phyloP scores from a whole-genome alignment of 2,797 vertebrate genomes.

The Sebastes vulpes region DNA sequence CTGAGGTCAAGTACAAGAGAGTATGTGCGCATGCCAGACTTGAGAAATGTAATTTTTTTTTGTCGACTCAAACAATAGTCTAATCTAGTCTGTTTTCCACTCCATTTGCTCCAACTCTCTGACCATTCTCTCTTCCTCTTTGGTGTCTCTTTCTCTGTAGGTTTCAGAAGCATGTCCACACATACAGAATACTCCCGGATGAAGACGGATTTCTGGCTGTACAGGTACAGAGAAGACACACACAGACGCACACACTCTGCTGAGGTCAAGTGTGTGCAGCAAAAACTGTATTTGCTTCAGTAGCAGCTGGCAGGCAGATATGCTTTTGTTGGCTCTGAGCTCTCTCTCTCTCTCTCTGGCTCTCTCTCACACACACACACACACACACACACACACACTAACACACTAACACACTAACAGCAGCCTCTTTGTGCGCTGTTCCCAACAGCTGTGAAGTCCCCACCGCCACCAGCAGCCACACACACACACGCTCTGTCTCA shows the following conservation, averaged over 20 bases:
- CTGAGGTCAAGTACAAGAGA: slow-evolving; percentile 32
- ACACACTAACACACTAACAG: slow-evolving; percentile 66
- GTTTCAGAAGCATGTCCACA: slow-evolving; percentile 98
- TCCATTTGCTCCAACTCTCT: background rate
- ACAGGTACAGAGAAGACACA: slow-evolving; percentile 86
- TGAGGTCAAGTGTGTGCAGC: slow-evolving; percentile 39
- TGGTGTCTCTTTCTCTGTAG: slow-evolving; percentile 70
- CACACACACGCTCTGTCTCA: slow-evolving; percentile 8
- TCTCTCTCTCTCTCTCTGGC: background rate
- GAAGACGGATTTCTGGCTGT: slow-evolving; percentile 96
- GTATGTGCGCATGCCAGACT: background rate
- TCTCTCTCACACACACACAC: slow-evolving; percentile 19
- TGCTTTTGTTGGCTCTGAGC: slow-evolving; percentile 72
- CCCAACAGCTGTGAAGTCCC: slow-evolving; percentile 77
- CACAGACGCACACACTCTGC: background rate
- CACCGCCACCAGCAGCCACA: slow-evolving; percentile 18
- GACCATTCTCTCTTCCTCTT: background rate
- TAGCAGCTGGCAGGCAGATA: slow-evolving; percentile 77
- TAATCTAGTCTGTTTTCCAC: background rate
- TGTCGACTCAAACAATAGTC: background rate
- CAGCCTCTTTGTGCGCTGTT: slow-evolving; percentile 76
- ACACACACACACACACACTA: slow-evolving; percentile 33
- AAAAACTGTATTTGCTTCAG: slow-evolving; percentile 58
- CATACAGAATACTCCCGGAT: slow-evolving; percentile 95
- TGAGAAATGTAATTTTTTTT: background rate